These are phyloP conservation scores for Drosophila sucinea DNA, from an alignment of 1,140 invertebrate genomes.

Conservation along the genomic window DNA sequence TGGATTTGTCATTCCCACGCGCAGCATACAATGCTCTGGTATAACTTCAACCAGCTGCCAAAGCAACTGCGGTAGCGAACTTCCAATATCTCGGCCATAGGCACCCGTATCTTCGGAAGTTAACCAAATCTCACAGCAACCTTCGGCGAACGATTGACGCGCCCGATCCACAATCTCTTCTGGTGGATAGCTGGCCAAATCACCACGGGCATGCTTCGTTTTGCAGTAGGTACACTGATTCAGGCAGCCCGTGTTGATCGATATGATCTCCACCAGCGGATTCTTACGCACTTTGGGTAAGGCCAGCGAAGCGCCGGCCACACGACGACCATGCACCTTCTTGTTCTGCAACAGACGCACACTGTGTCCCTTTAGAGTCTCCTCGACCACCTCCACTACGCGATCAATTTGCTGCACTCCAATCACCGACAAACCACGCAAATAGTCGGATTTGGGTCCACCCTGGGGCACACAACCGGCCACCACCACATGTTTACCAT, in stretches of 20 bases:
- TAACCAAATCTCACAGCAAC: slow-evolving; percentile 98
- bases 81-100: slow-evolving; percentile 97
- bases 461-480: slow-evolving; percentile 98
- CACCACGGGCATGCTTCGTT: slow-evolving; percentile 98
- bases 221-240: slow-evolving; percentile 99
- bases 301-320: slow-evolving; percentile 92
- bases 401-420: slow-evolving; percentile 99
- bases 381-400: slow-evolving; percentile 99
- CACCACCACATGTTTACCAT: slow-evolving; percentile 94
- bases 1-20: slow-evolving; percentile 98
- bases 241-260: slow-evolving; percentile 98
- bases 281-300: slow-evolving; percentile 98
- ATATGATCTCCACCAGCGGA: slow-evolving; percentile 98
- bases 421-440: slow-evolving; percentile 93
- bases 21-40: slow-evolving; percentile 93
- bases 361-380: slow-evolving; percentile 94
- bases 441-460: slow-evolving; percentile 88
- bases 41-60: slow-evolving; percentile 94
- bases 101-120: slow-evolving; percentile 99
- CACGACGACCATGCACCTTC: slow-evolving; percentile 90
- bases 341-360: slow-evolving; percentile 91
- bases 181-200: slow-evolving; percentile 96
- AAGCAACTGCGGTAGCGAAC: slow-evolving; percentile 93
- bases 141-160: slow-evolving; percentile 94
- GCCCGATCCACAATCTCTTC: slow-evolving; percentile 92